phyloP scores from a whole-genome alignment of 2,888 invertebrate genomes.

The Prionchulus punctatus region DNA sequence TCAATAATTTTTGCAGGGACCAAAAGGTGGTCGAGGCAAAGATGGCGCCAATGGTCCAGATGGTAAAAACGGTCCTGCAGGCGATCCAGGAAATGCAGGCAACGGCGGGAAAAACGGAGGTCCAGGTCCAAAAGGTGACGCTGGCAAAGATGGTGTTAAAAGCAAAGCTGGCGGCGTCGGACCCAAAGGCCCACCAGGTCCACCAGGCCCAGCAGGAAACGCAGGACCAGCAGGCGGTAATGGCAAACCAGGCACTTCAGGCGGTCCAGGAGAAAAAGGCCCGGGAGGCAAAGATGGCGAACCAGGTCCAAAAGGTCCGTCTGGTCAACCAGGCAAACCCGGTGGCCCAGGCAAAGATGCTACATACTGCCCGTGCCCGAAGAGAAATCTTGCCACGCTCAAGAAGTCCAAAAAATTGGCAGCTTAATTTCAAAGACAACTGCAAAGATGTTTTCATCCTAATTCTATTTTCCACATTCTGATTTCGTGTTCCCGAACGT shows the following conservation, averaged over 20 bases:
- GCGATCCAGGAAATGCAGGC: background rate
- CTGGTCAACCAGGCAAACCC: background rate
- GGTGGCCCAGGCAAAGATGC: background rate
- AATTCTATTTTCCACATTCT: no score
- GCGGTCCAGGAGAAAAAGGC: background rate
- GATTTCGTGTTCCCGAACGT: no score
- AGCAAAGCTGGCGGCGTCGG: background rate
- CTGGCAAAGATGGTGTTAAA: background rate
- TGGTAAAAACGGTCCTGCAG: background rate
- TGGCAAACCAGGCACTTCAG: background rate
- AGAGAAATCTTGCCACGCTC: background rate
- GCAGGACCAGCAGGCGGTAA: background rate
- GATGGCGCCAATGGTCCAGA: background rate
- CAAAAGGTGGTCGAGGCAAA: background rate
- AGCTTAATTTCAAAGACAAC: no score
- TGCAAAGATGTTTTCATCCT: no score
- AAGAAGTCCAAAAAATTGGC: background rate
- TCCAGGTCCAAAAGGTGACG: background rate
- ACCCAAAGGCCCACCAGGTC: background rate
- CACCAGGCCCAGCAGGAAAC: background rate
- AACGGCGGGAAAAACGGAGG: background rate
- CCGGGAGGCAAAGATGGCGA: conserved; percentile 1
- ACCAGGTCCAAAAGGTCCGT: background rate
- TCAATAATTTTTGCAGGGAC: background rate
- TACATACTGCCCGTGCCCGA: background rate